Percentiles rank a stretch among this genome's conserved stretches.
Conservation (phyloP, 2,888 invertebrate genomes). For the Apoda limacodes region DNA sequence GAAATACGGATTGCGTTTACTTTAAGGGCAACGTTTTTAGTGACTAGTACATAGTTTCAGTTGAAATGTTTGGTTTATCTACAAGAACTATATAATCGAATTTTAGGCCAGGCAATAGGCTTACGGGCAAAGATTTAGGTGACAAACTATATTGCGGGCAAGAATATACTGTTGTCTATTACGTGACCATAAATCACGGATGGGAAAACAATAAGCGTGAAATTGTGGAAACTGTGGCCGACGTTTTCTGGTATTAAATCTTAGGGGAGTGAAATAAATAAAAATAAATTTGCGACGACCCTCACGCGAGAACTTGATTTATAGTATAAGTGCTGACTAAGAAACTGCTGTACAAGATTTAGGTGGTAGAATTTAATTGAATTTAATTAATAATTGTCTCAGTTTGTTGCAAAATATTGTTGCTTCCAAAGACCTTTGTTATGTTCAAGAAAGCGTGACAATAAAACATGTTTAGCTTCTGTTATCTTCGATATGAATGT, state of each 20-base stretch:
- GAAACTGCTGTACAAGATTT: conserved; percentile 21
- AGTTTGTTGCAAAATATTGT: too few relatives aligned
- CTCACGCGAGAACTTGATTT: conserved; percentile 59
- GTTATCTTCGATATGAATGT: too few relatives aligned
- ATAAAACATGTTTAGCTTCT: too few relatives aligned
- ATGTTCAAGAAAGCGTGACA: too few relatives aligned
- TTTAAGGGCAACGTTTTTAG: too few relatives aligned
- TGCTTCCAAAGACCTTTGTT: too few relatives aligned
- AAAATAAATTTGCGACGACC: conserved; percentile 62
- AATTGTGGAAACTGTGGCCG: conserved; percentile 67
- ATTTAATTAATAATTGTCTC: conserved; percentile 31
- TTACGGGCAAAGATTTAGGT: conserved; percentile 65
- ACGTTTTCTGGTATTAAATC: conserved; percentile 63
- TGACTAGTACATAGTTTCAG: too few relatives aligned
- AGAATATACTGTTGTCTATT: conserved; percentile 65
- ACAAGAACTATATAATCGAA: too few relatives aligned
- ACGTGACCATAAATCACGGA: conserved; percentile 64
- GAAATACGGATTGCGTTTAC: too few relatives aligned
- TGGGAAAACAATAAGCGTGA: conserved; percentile 71
- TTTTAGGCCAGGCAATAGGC: conserved; percentile 45
- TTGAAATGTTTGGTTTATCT: too few relatives aligned
- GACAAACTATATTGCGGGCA: conserved; percentile 66
- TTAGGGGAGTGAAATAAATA: conserved; percentile 68
- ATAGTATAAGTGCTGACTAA: conserved; percentile 31
- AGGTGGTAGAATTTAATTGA: conserved; percentile 31